These are phyloP conservation scores for Gobius niger DNA, from an alignment of 2,113 vertebrate species.

Conservation along the genomic window DNA sequence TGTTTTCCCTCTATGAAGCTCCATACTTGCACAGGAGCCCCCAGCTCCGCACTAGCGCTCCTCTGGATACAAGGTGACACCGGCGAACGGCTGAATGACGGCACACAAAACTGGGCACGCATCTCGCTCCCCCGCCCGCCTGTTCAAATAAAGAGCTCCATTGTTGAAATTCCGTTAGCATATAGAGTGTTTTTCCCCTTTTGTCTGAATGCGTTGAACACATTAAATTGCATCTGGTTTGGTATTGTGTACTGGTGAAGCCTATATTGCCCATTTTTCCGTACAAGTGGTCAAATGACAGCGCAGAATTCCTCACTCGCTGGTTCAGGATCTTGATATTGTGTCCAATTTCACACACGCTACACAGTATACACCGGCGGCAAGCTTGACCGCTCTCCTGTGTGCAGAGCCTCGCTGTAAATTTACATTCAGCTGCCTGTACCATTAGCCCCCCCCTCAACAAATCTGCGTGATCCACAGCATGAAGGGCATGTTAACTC, in stretches of 20 bases:
- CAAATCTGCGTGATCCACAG: neutral
- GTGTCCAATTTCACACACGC: slow-evolving; percentile 16
- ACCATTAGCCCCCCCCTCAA: neutral
- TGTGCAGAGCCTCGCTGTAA: neutral
- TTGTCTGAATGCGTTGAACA: slow-evolving; percentile 1
- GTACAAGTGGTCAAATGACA: neutral
- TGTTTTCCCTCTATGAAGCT: too few species aligned
- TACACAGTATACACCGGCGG: neutral
- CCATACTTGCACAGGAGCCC: neutral
- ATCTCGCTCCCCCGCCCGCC: neutral
- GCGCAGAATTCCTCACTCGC: neutral
- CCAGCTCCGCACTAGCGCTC: slow-evolving; percentile 37
- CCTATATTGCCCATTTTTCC: neutral
- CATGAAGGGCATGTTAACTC: slow-evolving; percentile 3
- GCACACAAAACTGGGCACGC: slow-evolving; percentile 30
- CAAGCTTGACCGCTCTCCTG: slow-evolving; percentile 9
- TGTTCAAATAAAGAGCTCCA: slow-evolving; percentile 1
- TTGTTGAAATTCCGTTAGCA: slow-evolving; percentile 7
- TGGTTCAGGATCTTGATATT: slow-evolving; percentile 5
- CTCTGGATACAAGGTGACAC: slow-evolving; percentile 42
- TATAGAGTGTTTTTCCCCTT: slow-evolving; percentile 5
- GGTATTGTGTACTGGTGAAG: neutral
- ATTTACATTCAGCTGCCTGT: slow-evolving; percentile 15
- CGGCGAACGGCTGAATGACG: slow-evolving; percentile 21
- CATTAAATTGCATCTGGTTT: neutral